These are phyloP conservation scores for Alfaro cultratus DNA, from an alignment of 2,797 vertebrate genomes.

Conservation along the genomic window DNA sequence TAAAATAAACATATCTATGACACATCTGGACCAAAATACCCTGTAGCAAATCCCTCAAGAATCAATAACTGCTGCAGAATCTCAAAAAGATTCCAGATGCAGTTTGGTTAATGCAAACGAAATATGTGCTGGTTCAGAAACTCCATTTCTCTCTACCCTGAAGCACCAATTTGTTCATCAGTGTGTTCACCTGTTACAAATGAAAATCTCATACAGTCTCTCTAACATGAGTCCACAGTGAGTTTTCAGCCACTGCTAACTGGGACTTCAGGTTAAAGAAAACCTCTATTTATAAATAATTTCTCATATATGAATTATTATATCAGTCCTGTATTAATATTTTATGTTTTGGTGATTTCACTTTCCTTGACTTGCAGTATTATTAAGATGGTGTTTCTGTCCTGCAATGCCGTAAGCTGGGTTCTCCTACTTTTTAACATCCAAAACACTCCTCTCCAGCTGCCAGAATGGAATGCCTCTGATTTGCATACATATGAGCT, in stretches of 20 bases:
- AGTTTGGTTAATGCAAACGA: constrained; percentile 8
- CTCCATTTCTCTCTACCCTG: neutral
- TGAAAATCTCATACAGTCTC: constrained; percentile 19
- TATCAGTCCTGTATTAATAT: constrained; percentile 15
- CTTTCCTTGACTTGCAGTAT: constrained; percentile 33
- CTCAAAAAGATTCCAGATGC: constrained; percentile 11
- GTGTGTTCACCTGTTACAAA: constrained; percentile 18
- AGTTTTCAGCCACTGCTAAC: constrained; percentile 2
- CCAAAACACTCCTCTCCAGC: constrained; percentile 49
- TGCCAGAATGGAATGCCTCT: constrained; percentile 48
- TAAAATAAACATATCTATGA: neutral
- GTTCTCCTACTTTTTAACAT: constrained; percentile 60
- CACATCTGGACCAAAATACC: constrained; percentile 12
- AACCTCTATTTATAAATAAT: neutral
- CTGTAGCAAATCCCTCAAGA: constrained; percentile 14
- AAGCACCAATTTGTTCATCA: constrained; percentile 14
- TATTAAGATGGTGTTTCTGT: constrained; percentile 37
- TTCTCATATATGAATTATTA: constrained; percentile 6
- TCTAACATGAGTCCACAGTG: neutral
- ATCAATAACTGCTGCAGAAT: constrained; percentile 7
- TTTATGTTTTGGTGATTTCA: constrained; percentile 36
- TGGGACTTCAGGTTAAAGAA: neutral
- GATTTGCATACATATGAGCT: constrained; percentile 74
- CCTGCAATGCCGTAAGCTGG: constrained; percentile 36
- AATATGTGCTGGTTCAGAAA: constrained; percentile 10